Percentiles rank a stretch among this genome's conserved stretches.
These are phyloP conservation scores for Vanacampus margaritifer DNA, from an alignment of 2,113 vertebrate genomes.

Conservation along the genomic window DNA sequence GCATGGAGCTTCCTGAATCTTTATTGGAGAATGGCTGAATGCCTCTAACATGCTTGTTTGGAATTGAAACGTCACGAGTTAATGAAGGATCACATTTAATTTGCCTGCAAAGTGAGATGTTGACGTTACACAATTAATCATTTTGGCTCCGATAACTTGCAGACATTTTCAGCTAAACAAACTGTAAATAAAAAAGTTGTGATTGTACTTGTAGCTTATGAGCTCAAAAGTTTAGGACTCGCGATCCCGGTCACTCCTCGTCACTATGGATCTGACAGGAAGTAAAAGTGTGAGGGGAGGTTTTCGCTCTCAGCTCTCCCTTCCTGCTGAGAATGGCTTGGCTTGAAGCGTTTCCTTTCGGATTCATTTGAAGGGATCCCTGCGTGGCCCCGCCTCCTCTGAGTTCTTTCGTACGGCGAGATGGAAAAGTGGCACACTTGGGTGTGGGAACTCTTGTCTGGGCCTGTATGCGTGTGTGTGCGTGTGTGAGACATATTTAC, in stretches of 20 bases:
- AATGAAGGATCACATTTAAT: slow-evolving; percentile 48
- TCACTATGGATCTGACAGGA: slow-evolving; percentile 32
- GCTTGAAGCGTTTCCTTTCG: slow-evolving; percentile 53
- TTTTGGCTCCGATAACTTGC: neutral
- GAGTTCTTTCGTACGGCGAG: slow-evolving; percentile 49
- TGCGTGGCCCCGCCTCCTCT: slow-evolving; percentile 37
- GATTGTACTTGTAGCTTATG: slow-evolving; percentile 3
- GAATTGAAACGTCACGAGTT: slow-evolving; percentile 30
- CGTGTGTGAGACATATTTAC: slow-evolving; percentile 65
- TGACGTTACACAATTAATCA: slow-evolving; percentile 8
- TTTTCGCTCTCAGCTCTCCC: slow-evolving; percentile 21
- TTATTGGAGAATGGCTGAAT: neutral
- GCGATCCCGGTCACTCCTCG: slow-evolving; percentile 19
- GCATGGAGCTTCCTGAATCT: neutral
- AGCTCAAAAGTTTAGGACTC: slow-evolving; percentile 41
- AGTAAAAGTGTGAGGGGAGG: neutral
- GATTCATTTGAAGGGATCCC: slow-evolving; percentile 59
- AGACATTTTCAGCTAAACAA: neutral
- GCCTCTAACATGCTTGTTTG: neutral
- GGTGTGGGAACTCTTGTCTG: slow-evolving; percentile 55
- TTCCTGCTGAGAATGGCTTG: slow-evolving; percentile 18
- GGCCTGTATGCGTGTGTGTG: slow-evolving; percentile 59
- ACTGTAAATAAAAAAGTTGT: neutral
- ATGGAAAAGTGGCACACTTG: slow-evolving; percentile 69
- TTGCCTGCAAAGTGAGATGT: slow-evolving; percentile 31